phyloP scores from a whole-genome alignment of 2,113 vertebrate genomes.

The Dicrurus megarhynchus region DNA sequence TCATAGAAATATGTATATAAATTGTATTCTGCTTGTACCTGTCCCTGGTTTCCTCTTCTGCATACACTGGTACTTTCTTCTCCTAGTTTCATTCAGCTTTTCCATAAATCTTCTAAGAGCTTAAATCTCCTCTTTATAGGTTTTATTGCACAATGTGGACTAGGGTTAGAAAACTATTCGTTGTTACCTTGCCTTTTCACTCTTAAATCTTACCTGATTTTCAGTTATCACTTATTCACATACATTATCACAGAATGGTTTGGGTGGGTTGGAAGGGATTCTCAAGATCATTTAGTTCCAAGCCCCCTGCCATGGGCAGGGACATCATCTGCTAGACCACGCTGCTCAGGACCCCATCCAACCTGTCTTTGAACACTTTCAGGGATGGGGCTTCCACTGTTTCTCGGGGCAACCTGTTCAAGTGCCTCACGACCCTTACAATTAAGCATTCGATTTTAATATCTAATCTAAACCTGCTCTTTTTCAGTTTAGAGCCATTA shows the following conservation, averaged over 20 bases:
- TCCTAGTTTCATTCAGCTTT: background rate
- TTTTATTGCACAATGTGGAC: background rate
- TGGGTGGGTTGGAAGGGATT: background rate
- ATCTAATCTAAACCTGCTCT: background rate
- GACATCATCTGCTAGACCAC: background rate
- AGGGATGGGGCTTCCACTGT: background rate
- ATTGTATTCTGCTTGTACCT: background rate
- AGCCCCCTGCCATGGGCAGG: background rate
- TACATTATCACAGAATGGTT: background rate
- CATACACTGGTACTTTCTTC: background rate
- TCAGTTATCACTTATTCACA: background rate
- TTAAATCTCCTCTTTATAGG: background rate
- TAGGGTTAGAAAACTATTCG: background rate
- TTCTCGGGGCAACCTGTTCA: background rate
- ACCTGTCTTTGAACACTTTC: background rate
- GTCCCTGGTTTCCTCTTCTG: background rate
- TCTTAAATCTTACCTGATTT: background rate
- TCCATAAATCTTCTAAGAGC: background rate
- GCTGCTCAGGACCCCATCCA: background rate
- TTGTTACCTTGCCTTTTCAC: background rate
- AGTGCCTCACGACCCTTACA: background rate
- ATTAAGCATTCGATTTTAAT: background rate
- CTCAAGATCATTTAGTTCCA: background rate
- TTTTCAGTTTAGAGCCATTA: background rate
- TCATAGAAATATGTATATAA: rapidly evolving